phyloP scores from a whole-genome alignment of 2,888 invertebrate genomes.

The Yponomeuta plumbellus region DNA sequence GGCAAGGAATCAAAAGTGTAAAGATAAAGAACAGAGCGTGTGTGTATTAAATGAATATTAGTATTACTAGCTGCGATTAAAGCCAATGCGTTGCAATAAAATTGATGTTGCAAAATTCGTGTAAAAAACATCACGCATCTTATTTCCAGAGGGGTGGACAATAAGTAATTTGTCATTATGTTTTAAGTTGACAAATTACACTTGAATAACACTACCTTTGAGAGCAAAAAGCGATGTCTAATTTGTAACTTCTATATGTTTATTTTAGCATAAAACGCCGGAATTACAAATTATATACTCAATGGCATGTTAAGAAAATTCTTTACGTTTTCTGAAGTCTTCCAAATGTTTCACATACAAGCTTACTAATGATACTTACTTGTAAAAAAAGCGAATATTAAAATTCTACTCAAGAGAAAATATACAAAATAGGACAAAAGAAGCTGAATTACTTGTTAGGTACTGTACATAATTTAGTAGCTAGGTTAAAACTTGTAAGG shows the following conservation, averaged over 20 bases:
- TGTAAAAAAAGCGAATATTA: conserved; percentile 6
- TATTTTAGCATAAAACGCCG: too few species aligned
- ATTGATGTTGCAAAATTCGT: too few species aligned
- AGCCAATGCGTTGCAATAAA: not conserved
- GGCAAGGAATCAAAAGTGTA: not conserved
- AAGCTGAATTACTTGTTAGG: conserved; percentile 5
- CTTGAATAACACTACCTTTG: too few species aligned
- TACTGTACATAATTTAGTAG: conserved; percentile 32
- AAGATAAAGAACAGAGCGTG: conserved; percentile 3
- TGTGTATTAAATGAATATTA: not conserved
- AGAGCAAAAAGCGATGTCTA: too few species aligned
- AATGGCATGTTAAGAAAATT: not conserved
- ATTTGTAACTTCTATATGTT: too few species aligned
- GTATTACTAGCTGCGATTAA: conserved; percentile 6
- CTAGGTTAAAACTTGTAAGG: conserved; percentile 33
- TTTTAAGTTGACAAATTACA: too few species aligned
- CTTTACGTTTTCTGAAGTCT: not conserved
- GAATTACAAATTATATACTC: too few species aligned
- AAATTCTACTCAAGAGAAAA: conserved; percentile 11
- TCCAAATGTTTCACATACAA: not conserved
- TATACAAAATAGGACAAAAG: conserved; percentile 14
- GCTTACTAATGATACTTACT: not conserved
- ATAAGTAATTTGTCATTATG: too few species aligned
- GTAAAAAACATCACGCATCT: too few species aligned
- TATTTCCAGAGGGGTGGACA: too few species aligned